These are phyloP conservation scores for Urocyon cinereoargenteus DNA, from an alignment of 2,797 vertebrate species.

Conservation along the genomic window DNA sequence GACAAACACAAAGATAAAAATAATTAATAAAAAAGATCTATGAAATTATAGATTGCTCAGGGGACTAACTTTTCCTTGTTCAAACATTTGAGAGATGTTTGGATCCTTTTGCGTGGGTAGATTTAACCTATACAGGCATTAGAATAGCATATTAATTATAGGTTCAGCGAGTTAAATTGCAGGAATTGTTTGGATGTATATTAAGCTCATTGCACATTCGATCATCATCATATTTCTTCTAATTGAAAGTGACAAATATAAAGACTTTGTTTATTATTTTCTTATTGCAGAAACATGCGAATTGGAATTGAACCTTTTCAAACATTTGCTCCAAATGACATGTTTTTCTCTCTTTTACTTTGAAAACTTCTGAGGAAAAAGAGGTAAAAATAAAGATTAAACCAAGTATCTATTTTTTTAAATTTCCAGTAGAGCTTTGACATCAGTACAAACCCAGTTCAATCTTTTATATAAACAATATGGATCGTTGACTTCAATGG, in stretches of 20 bases:
- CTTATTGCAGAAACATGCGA: background rate
- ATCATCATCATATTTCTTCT: background rate
- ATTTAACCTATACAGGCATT: background rate
- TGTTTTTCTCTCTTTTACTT: background rate
- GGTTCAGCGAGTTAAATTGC: background rate
- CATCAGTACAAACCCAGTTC: background rate
- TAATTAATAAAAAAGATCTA: background rate
- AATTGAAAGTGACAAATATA: constrained; percentile 10
- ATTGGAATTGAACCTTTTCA: background rate
- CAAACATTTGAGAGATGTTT: background rate
- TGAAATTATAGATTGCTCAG: background rate
- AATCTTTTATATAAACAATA: background rate
- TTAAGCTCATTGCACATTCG: background rate
- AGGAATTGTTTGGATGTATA: background rate
- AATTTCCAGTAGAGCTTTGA: constrained; percentile 32
- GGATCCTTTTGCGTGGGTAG: background rate
- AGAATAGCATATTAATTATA: background rate
- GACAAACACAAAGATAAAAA: constrained; percentile 4
- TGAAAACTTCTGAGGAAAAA: constrained; percentile 11
- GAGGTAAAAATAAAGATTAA: constrained; percentile 32
- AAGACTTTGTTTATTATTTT: constrained; percentile 14
- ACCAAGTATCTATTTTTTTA: background rate
- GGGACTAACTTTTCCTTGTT: background rate
- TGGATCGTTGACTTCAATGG: background rate
- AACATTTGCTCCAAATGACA: background rate